Base-by-base conservation (phyloP, 2,888 invertebrate species). In the Harmothoe impar region DNA sequence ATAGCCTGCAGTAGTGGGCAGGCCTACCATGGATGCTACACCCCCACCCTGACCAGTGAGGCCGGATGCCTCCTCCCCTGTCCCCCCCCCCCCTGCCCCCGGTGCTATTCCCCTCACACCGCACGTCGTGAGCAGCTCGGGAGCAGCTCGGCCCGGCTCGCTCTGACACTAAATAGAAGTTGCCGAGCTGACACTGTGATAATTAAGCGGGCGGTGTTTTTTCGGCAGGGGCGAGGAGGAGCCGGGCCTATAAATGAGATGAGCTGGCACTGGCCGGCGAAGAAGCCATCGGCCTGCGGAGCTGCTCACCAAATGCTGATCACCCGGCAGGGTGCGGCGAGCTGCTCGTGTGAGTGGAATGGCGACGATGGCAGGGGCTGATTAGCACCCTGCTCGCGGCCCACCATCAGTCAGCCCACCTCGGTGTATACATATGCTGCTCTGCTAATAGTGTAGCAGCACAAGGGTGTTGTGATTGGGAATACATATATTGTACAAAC, bases 321-420 rank as follows among this genome's bases (percentile, higher is more conserved):
- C 81, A 72, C 25, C 72, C 62, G 0, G 77, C 77, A 3, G 29
- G 1, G 33, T 3, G 0, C 31, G 81, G 35, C 43, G 81, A 81
- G 81, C 23, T 33, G 81, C 81, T 81, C 81, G 72, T 81, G 81
- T 81, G 81, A 81, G 35, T 12, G 25, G 81, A 81, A 81, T 81
- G 81, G 43, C 72, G 72, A 25, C 72, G 5, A 12, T 72, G 43
- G 43, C 72, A 29, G 72, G 25, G 62, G 5, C 72, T 72, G 72
- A 29, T 72, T 72, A 72, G 72, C 72, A 72, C 72, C 29, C 25
- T 29, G 29, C 5, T 29, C 3, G 72, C 25, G 15, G 31, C 29
- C 25, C 0, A 15, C 29, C 72, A 72, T 72, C 72, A 29, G 7
- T 72, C 72, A 29, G 72, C 25, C 0, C 62, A 29, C 72, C 29